Evolutionary conservation across 2,113 vertebrate genomes (phyloP).

Genomic region (Anser cygnoides): DNA sequence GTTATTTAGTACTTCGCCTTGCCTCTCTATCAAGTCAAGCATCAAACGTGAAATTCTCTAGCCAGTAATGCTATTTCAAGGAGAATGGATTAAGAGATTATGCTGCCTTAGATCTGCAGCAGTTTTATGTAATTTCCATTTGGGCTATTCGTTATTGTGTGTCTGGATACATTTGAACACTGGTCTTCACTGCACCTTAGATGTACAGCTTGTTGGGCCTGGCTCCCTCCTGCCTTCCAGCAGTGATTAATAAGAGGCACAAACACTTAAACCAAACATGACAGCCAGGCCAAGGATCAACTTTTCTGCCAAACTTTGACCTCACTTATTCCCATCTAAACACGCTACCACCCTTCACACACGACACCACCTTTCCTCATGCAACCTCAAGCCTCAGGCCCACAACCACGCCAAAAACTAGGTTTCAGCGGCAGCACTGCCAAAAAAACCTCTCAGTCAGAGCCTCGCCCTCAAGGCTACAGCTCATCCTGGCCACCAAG

Average conservation of each 20-base stretch:
- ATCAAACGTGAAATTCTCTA: neutral
- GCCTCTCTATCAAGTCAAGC: neutral
- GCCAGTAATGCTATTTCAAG: neutral
- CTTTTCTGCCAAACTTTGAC: neutral
- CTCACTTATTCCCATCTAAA: rapidly evolving
- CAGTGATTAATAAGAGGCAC: rapidly evolving
- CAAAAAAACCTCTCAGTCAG: rapidly evolving
- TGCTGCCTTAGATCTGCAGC: neutral
- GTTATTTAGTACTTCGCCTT: neutral
- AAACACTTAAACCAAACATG: neutral
- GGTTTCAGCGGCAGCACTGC: neutral
- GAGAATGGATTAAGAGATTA: neutral
- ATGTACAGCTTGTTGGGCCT: rapidly evolving
- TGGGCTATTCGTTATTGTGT: rapidly evolving
- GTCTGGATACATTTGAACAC: rapidly evolving
- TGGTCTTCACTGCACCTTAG: rapidly evolving
- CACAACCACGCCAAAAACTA: rapidly evolving
- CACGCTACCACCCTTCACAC: rapidly evolving
- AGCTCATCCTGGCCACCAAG: rapidly evolving
- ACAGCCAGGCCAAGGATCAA: too few species aligned
- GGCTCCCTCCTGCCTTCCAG: neutral
- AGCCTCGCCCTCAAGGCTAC: rapidly evolving
- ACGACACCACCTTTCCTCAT: neutral
- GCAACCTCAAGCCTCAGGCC: rapidly evolving
- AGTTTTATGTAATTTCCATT: neutral